A percentile compares a stretch with the other conserved stretches of the same genome.
These are phyloP conservation scores for Acleris laterana DNA, from an alignment of 2,888 invertebrate species.

Conservation along the genomic window DNA sequence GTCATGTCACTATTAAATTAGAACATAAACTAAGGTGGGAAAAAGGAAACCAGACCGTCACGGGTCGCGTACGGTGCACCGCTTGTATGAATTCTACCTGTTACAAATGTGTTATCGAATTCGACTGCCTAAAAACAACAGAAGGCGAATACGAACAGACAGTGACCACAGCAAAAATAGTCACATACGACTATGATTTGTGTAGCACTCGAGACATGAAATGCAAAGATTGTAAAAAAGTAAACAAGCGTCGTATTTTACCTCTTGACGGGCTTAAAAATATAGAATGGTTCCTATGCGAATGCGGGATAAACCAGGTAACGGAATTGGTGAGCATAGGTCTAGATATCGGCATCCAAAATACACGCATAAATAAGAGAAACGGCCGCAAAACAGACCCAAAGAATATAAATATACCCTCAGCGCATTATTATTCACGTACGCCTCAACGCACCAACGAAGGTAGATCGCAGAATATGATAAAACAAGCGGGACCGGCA, in stretches of 20 bases:
- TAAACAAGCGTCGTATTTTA: slow-evolving; percentile 10
- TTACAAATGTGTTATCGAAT: slow-evolving; percentile 2
- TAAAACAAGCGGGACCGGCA: too few species aligned
- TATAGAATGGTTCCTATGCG: slow-evolving; percentile 13
- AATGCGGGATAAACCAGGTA: slow-evolving; percentile 12
- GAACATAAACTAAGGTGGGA: slow-evolving; percentile 11
- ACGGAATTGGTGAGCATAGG: neutral
- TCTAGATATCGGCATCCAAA: neutral
- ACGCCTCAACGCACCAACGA: too few species aligned
- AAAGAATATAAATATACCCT: neutral
- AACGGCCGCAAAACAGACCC: neutral
- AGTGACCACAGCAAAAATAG: slow-evolving; percentile 9
- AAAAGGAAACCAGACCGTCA: slow-evolving; percentile 14
- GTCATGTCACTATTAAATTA: slow-evolving; percentile 7
- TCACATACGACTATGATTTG: slow-evolving; percentile 10
- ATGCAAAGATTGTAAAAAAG: slow-evolving; percentile 12
- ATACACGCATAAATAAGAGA: too few species aligned
- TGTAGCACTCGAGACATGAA: slow-evolving; percentile 4
- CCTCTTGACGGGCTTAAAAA: slow-evolving; percentile 9
- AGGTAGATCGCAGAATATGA: too few species aligned
- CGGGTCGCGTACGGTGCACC: slow-evolving; percentile 12
- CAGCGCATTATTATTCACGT: too few species aligned
- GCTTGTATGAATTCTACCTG: slow-evolving; percentile 5
- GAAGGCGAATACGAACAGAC: slow-evolving; percentile 8
- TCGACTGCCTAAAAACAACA: slow-evolving; percentile 9